Evolutionary conservation across 23 tunicate species (phyloP).

Genomic region (Trididemnum clinides): DNA sequence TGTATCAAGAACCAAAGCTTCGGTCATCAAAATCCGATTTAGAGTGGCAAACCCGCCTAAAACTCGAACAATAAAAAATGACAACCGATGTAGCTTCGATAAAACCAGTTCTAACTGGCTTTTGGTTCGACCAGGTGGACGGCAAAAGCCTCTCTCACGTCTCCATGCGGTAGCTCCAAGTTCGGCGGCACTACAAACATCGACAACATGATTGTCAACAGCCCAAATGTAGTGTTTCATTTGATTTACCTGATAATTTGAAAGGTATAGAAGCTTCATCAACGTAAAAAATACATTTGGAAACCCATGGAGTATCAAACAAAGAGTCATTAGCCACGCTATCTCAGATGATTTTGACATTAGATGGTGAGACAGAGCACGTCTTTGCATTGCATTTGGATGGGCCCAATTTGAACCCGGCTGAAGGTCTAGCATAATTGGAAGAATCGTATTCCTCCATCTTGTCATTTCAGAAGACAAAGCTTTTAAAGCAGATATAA

Average conservation of each 20-base stretch:
- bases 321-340: slow-evolving; percentile 50
- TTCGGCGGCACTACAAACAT: slow-evolving; percentile 35
- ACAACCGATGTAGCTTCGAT: slow-evolving; percentile 40
- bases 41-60: slow-evolving; percentile 61
- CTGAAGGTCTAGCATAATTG: slow-evolving; percentile 69
- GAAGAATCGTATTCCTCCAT: slow-evolving; percentile 80
- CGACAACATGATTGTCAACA: background rate
- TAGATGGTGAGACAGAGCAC: slow-evolving; percentile 77
- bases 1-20: slow-evolving; percentile 67
- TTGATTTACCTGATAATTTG: slow-evolving; percentile 17
- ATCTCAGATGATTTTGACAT: slow-evolving; percentile 74
- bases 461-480: slow-evolving; percentile 63
- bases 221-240: slow-evolving; percentile 47
- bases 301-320: slow-evolving; percentile 54
- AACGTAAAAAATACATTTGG: slow-evolving; percentile 57
- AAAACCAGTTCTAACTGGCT: slow-evolving; percentile 17
- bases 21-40: slow-evolving; percentile 43
- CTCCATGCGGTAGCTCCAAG: slow-evolving; percentile 75
- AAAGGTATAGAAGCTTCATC: slow-evolving; percentile 35
- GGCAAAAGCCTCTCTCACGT: slow-evolving; percentile 48
- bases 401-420: slow-evolving; percentile 50
- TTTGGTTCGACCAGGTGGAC: background rate
- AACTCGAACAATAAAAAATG: slow-evolving; percentile 59
- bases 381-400: slow-evolving; percentile 55
- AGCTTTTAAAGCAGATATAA: slow-evolving; percentile 46